Evolutionary conservation across 2,888 invertebrate genomes (phyloP).

Genomic region (Leptodirus hochenwartii): DNA sequence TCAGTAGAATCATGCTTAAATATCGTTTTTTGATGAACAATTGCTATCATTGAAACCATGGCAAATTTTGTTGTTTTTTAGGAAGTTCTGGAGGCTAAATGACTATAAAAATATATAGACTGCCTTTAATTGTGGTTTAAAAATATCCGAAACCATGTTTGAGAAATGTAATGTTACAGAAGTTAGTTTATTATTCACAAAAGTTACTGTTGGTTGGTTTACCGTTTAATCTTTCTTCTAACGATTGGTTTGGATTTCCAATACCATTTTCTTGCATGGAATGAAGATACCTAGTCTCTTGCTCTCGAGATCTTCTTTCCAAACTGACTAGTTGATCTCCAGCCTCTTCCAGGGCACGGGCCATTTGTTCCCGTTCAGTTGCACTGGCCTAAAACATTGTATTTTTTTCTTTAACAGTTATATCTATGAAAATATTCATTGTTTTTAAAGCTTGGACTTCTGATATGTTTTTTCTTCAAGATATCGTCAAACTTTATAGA

Average conservation of each 20-base stretch:
- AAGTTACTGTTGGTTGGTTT: constrained; percentile 15
- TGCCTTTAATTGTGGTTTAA: too few relatives aligned
- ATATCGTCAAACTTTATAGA: not conserved
- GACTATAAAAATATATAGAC: too few relatives aligned
- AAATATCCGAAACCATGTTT: too few relatives aligned
- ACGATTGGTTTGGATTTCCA: constrained; percentile 24
- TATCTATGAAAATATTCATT: not conserved
- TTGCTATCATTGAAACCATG: constrained; percentile 9
- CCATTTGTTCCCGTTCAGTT: constrained; percentile 63
- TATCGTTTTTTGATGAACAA: too few relatives aligned
- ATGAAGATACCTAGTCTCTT: constrained; percentile 35
- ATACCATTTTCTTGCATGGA: constrained; percentile 23
- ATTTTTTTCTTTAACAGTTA: not conserved
- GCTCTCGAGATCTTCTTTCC: constrained; percentile 67
- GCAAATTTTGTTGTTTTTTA: too few relatives aligned
- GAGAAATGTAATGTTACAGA: constrained; percentile 1
- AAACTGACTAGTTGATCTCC: constrained; percentile 73
- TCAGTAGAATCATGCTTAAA: too few relatives aligned
- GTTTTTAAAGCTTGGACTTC: not conserved
- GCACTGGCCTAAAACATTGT: constrained; percentile 22
- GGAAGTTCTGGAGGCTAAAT: too few relatives aligned
- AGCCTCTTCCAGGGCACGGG: constrained; percentile 71
- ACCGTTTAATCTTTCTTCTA: constrained; percentile 32
- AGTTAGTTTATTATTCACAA: too few relatives aligned
- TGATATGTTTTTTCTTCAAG: not conserved